Conservation (phyloP, 2,113 vertebrate genomes). For the Antennarius striatus region DNA sequence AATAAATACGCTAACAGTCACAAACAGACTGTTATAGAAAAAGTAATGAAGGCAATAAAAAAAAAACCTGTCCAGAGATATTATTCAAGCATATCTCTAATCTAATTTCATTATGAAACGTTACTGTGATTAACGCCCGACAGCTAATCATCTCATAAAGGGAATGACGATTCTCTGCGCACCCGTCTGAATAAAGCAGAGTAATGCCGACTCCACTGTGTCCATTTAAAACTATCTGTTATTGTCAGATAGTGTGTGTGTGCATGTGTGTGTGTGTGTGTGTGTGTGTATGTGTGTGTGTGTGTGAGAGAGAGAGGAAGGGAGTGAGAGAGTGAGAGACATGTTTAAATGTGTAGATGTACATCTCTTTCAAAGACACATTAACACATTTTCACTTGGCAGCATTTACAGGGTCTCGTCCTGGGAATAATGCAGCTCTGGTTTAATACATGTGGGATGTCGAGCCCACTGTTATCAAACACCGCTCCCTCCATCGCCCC, state of each 20-base stretch:
- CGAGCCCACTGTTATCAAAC: slow-evolving; percentile 48
- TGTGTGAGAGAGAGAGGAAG: neutral
- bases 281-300: slow-evolving; percentile 9
- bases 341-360: slow-evolving; percentile 1
- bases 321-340: too few species aligned
- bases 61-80: slow-evolving; percentile 45
- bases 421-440: slow-evolving; percentile 54
- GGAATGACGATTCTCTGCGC: slow-evolving; percentile 34
- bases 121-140: slow-evolving; percentile 50
- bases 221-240: slow-evolving; percentile 53
- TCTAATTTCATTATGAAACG: slow-evolving; percentile 61
- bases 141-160: slow-evolving; percentile 52
- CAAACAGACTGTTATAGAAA: slow-evolving; percentile 53
- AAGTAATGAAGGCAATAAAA: slow-evolving; percentile 66
- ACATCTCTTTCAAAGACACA: slow-evolving; percentile 52
- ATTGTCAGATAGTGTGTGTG: slow-evolving; percentile 26
- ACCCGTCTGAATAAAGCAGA: slow-evolving; percentile 22
- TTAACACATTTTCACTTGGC: slow-evolving; percentile 68
- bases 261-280: slow-evolving; percentile 18
- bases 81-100: slow-evolving; percentile 46
- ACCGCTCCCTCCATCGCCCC: slow-evolving; percentile 23
- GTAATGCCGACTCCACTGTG: slow-evolving; percentile 33
- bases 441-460: slow-evolving; percentile 53
- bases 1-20: slow-evolving; percentile 57
- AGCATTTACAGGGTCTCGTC: slow-evolving; percentile 39